These are phyloP conservation scores for Plagiodera versicolora DNA, from an alignment of 2,888 invertebrate genomes.

Conservation along the genomic window DNA sequence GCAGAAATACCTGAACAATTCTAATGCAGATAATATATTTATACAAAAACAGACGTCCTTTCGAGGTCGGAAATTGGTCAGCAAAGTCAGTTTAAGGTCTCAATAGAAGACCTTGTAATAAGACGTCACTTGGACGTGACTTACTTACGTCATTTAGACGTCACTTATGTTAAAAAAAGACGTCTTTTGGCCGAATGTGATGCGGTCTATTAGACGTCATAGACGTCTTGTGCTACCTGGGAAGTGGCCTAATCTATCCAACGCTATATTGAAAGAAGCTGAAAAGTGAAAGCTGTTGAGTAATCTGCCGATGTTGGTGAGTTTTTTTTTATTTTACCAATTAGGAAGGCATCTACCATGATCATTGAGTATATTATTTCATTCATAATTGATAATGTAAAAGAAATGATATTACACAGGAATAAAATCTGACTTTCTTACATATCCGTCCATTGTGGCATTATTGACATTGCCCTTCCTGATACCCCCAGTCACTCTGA, in stretches of 20 bases:
- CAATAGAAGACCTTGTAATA: too few relatives aligned
- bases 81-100: too few relatives aligned
- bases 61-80: too few relatives aligned
- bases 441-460: not conserved
- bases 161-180: too few relatives aligned
- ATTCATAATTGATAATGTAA: not conserved
- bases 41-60: too few relatives aligned
- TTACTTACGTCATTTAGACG: too few relatives aligned
- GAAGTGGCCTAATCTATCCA: not conserved
- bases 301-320: constrained; percentile 9
- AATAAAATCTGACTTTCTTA: not conserved
- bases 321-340: not conserved
- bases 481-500: constrained; percentile 9
- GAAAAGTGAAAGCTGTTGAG: constrained; percentile 6
- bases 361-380: not conserved
- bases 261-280: constrained; percentile 5
- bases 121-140: too few relatives aligned
- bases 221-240: too few relatives aligned
- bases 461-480: constrained; percentile 6
- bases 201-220: too few relatives aligned
- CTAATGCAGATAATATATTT: too few relatives aligned
- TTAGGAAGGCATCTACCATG: not conserved
- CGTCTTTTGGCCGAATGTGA: too few relatives aligned
- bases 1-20: too few relatives aligned
- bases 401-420: not conserved